Evolutionary conservation across 2,113 vertebrate species (phyloP).

Genomic region (Tonatia bakeri): DNA sequence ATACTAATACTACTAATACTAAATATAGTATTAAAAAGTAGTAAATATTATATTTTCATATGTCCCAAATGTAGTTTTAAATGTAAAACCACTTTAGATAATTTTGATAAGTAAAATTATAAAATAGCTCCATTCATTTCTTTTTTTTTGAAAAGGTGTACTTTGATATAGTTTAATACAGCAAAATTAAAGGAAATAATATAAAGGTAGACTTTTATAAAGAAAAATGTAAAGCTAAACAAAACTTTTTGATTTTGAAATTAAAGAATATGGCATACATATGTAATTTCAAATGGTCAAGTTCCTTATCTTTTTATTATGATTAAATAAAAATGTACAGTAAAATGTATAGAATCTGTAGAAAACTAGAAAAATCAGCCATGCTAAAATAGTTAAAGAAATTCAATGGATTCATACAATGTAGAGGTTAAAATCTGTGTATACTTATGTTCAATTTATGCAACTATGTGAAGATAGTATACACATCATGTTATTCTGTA

Average conservation of each 20-base stretch:
- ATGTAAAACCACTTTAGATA: not conserved
- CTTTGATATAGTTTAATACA: not conserved
- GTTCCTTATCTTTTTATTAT: not conserved
- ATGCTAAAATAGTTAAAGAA: not conserved
- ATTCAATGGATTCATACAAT: not conserved
- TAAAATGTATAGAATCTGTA: not conserved
- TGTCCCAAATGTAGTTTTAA: not conserved
- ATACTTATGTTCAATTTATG: not conserved
- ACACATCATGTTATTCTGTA: not conserved
- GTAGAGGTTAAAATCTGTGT: not conserved
- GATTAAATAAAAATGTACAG: not conserved
- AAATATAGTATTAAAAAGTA: too few relatives aligned
- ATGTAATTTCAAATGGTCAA: not conserved
- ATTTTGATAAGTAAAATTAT: not conserved
- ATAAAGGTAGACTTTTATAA: not conserved
- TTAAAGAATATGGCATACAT: not conserved
- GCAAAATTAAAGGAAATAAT: conserved; percentile 15
- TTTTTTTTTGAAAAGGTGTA: not conserved
- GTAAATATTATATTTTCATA: conserved; percentile 8
- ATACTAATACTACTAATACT: too few relatives aligned
- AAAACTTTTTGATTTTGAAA: not conserved
- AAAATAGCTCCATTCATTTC: not conserved
- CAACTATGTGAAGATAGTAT: not conserved
- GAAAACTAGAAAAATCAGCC: not conserved
- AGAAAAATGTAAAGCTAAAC: not conserved